Percentiles rank a stretch among this genome's conserved stretches.
Conservation (phyloP, 2,888 invertebrate genomes). For the Apodemia zela region DNA sequence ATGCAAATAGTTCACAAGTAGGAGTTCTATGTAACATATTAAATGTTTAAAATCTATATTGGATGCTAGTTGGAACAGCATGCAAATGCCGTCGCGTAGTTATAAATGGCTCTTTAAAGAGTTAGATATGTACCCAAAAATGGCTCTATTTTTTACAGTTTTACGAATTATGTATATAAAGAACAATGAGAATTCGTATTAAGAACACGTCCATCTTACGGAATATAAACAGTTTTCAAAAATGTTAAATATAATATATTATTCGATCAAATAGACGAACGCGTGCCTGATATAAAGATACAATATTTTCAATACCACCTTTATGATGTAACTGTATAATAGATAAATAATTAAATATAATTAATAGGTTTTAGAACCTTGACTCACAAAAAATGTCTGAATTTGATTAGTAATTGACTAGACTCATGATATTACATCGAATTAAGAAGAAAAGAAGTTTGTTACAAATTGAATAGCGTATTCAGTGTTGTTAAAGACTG, state of each 20-base stretch:
- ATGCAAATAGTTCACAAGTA: slow-evolving; percentile 51
- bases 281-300: slow-evolving; percentile 68
- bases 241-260: slow-evolving; percentile 43
- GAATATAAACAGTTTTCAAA: slow-evolving; percentile 46
- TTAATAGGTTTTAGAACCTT: slow-evolving; percentile 27
- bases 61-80: slow-evolving; percentile 59
- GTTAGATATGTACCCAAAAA: slow-evolving; percentile 57
- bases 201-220: slow-evolving; percentile 67
- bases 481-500: slow-evolving; percentile 3
- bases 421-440: slow-evolving; percentile 15
- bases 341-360: slow-evolving; percentile 28
- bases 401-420: slow-evolving; percentile 11
- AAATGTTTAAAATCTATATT: slow-evolving; percentile 49
- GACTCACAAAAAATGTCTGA: slow-evolving; percentile 15
- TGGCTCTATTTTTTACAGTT: slow-evolving; percentile 75
- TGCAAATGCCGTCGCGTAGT: slow-evolving; percentile 59
- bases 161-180: slow-evolving; percentile 54
- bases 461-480: slow-evolving; percentile 15
- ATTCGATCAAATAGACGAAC: slow-evolving; percentile 53
- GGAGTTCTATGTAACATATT: slow-evolving; percentile 46
- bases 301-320: slow-evolving; percentile 63
- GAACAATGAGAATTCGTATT: slow-evolving; percentile 45
- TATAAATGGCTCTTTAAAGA: slow-evolving; percentile 50
- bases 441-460: slow-evolving; percentile 7
- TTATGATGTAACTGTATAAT: slow-evolving; percentile 38